Conservation (phyloP, 2,113 vertebrate genomes). For the Saguinus imperator region DNA sequence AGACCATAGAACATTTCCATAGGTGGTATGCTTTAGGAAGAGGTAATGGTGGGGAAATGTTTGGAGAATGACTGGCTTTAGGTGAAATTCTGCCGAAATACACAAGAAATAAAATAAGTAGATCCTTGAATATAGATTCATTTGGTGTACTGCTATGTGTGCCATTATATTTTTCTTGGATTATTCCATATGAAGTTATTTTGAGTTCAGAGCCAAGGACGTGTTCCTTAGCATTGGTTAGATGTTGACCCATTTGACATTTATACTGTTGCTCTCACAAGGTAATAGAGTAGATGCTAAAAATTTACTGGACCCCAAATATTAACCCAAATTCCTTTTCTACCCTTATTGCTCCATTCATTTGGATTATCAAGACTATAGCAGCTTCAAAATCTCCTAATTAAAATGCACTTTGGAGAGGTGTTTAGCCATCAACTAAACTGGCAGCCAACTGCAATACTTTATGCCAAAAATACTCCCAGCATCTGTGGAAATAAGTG, state of each 20-base stretch:
- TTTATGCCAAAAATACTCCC: background rate
- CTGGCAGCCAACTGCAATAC: background rate
- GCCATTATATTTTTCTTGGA: background rate
- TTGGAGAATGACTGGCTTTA: background rate
- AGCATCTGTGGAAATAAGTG: background rate
- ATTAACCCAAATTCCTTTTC: background rate
- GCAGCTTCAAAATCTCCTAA: background rate
- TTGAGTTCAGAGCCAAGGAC: background rate
- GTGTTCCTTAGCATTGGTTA: background rate
- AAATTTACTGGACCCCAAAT: background rate
- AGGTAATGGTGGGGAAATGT: background rate
- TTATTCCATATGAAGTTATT: background rate
- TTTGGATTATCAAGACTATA: background rate
- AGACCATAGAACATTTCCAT: background rate
- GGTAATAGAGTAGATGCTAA: background rate
- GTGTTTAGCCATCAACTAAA: background rate
- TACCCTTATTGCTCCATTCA: background rate
- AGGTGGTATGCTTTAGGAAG: background rate
- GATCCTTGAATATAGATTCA: background rate
- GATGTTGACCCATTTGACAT: background rate
- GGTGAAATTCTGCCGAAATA: background rate
- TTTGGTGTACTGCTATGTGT: background rate
- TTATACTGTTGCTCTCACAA: background rate
- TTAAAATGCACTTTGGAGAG: background rate
- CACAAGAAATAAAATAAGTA: background rate